Base-by-base conservation (phyloP, 2,113 vertebrate genomes). In the Turdus rufiventris region DNA sequence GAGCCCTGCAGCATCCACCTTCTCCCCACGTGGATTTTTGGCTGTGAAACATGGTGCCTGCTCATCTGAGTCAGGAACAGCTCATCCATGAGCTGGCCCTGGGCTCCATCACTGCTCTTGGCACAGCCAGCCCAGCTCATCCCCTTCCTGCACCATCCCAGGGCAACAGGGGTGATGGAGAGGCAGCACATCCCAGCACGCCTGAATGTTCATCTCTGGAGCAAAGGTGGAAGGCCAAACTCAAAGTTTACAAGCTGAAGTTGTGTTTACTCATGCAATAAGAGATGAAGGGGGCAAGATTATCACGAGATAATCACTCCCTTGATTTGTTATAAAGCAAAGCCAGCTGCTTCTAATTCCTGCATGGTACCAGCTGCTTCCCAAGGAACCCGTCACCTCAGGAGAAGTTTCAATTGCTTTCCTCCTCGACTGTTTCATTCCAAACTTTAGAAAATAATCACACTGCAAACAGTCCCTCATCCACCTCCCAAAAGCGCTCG, bases 331-430 rank as follows among this genome's bases (percentile, higher is more conserved):
- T 93, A 91, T 71, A 88, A 94, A 94, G 94, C 72, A 73, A 83
- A 91, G 36, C 75, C 93, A 93, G 90, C 72, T 96, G 90, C 90
- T 96, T 93, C 63, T 78, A 81, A 91, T 75, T 93, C 93, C 94
- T 86, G 57, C 61, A 13, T 5, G 2, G 48, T 42, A 47, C 25
- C 56, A 38, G 51, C 85, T 89, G 75, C 82, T 94, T 95, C 90
- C 45, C 72, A 56, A 93, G 79, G 65, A 95, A 53, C 21, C 36
- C 16, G 5, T n/a, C 48, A 4, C 51, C 65, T 18, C 36, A 66
- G 43, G 56, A 38, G 25, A 96, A 77, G 82, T 80, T 88, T 93
- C 82, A 76, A 13, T 66, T 51, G n/a, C 68, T 82, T 88, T 57
- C 36, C 47, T 90, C 25, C 56, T 93, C 43, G 40, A 83, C 43